A percentile compares a stretch with the other conserved stretches of the same genome.
These are phyloP conservation scores for Seladonia tumulorum DNA, from an alignment of 2,888 invertebrate species.

Conservation along the genomic window DNA sequence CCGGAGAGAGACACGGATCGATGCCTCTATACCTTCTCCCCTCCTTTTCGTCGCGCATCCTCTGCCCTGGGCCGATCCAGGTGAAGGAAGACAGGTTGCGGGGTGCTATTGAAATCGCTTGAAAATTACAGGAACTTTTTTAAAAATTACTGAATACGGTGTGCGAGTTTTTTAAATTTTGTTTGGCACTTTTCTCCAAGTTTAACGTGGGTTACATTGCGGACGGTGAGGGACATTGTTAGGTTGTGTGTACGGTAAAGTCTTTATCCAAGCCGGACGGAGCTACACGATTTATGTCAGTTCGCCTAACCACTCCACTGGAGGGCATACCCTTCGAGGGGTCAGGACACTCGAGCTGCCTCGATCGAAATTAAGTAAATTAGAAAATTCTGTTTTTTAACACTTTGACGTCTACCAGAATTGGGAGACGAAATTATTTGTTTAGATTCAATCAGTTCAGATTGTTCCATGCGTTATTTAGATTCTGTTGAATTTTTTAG, in stretches of 20 bases:
- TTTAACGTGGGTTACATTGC: background rate
- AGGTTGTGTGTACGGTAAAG: background rate
- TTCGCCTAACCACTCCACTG: no score
- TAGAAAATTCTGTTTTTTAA: no score
- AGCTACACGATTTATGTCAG: no score
- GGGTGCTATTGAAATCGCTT: slow-evolving; percentile 8
- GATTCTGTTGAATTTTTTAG: no score
- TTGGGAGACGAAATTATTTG: no score
- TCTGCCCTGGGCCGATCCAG: background rate
- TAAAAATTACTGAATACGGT: background rate
- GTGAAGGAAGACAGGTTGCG: background rate
- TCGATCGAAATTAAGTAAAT: no score
- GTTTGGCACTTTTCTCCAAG: background rate
- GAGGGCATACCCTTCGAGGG: no score
- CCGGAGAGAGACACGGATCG: slow-evolving; percentile 51
- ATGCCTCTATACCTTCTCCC: slow-evolving; percentile 28
- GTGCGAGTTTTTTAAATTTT: background rate
- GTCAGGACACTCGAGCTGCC: no score
- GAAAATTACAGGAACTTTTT: background rate
- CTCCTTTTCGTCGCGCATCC: slow-evolving; percentile 8
- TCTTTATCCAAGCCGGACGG: background rate
- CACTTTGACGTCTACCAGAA: no score
- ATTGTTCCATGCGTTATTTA: no score
- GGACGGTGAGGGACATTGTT: background rate
- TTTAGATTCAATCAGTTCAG: no score